A percentile compares a stretch with the other conserved stretches of the same genome.
Evolutionary conservation across 2,888 invertebrate genomes (phyloP).

Genomic region (Sarcophaga subvicina): DNA sequence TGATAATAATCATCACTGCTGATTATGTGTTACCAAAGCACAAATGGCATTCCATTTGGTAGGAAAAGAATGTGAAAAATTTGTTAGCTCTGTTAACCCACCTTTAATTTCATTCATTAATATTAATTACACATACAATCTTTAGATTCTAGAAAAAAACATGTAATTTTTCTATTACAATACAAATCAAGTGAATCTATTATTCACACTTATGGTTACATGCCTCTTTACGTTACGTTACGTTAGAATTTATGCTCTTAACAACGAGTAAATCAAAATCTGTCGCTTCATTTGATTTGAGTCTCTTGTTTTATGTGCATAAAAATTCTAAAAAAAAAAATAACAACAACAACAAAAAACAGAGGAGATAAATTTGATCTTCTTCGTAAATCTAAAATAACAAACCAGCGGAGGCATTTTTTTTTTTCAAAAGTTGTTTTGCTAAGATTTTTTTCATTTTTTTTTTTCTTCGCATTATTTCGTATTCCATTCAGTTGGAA

Average conservation of each 20-base stretch:
- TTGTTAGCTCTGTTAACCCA: too few relatives aligned
- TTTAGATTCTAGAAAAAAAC: too few relatives aligned
- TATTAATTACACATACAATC: too few relatives aligned
- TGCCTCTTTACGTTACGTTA: neutral
- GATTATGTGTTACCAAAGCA: too few relatives aligned
- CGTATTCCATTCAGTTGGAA: neutral
- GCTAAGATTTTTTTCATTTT: neutral
- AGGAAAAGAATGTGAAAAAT: too few relatives aligned
- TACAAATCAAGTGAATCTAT: too few relatives aligned
- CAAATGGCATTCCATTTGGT: too few relatives aligned
- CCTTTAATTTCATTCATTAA: too few relatives aligned
- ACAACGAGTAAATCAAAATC: constrained; percentile 12
- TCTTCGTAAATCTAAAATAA: constrained; percentile 33
- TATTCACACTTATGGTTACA: too few relatives aligned
- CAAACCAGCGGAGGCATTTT: constrained; percentile 16
- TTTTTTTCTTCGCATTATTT: neutral
- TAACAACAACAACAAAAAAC: neutral
- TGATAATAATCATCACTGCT: too few relatives aligned
- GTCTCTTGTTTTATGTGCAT: constrained; percentile 24
- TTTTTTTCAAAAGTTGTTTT: neutral
- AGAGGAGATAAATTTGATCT: neutral
- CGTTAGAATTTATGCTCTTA: neutral
- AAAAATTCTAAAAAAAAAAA: constrained; percentile 40
- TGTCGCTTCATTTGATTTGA: constrained; percentile 46
- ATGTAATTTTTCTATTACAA: too few relatives aligned